phyloP scores from a whole-genome alignment of 2,113 vertebrate genomes.

The Neodon shergylaensis region DNA sequence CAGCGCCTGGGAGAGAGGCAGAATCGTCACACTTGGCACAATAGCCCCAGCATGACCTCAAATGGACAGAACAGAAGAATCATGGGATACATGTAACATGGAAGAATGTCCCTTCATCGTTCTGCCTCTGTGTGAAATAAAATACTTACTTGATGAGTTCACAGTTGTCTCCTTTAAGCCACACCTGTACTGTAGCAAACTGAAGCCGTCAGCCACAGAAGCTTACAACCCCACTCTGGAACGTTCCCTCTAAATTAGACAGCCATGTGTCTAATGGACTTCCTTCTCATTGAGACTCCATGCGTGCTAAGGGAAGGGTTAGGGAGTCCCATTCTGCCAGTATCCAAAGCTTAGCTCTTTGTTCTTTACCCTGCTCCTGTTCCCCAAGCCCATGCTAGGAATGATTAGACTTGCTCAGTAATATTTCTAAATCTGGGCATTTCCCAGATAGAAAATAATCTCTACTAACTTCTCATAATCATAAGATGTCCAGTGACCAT shows the following conservation, averaged over 20 bases:
- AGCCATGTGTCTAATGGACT: background rate
- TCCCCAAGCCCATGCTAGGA: background rate
- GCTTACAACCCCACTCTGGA: background rate
- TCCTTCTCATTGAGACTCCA: background rate
- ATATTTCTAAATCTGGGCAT: background rate
- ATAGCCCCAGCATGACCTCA: background rate
- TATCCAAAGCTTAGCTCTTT: background rate
- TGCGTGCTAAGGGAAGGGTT: background rate
- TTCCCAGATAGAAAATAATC: background rate
- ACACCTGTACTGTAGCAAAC: background rate
- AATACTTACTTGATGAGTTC: slow-evolving; percentile 43
- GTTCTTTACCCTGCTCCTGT: background rate
- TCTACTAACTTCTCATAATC: background rate
- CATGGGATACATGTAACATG: slow-evolving; percentile 15
- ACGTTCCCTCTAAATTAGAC: background rate
- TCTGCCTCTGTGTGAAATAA: slow-evolving; percentile 70
- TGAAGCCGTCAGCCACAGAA: background rate
- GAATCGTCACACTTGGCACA: background rate
- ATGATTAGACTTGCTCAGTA: background rate
- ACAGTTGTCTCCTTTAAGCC: slow-evolving; percentile 35
- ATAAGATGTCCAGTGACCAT: background rate
- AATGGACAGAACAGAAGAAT: slow-evolving; percentile 52
- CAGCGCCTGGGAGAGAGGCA: background rate
- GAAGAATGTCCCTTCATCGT: background rate
- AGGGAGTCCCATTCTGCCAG: background rate